A percentile compares a stretch with the other conserved stretches of the same genome.
Conservation (phyloP, 2,888 invertebrate genomes). For the Xanthorhoe designata region DNA sequence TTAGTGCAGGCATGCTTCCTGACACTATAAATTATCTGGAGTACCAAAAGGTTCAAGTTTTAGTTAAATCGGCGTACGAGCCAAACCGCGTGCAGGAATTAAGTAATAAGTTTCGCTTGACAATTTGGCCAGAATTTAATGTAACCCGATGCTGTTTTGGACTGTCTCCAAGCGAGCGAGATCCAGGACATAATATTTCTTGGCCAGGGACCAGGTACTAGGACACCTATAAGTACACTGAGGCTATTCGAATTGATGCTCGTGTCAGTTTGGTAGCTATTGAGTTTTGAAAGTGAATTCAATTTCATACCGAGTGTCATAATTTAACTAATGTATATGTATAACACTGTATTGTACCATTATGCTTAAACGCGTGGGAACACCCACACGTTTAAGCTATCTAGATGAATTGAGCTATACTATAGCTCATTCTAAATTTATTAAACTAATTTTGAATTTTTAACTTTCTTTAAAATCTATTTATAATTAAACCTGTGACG, state of each 20-base stretch:
- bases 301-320: too few species aligned
- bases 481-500: too few species aligned
- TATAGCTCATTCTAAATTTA: too few species aligned
- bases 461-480: too few species aligned
- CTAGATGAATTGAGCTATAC: too few species aligned
- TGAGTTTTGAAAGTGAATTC: too few species aligned
- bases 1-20: not conserved
- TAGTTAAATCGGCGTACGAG: not conserved
- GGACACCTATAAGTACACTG: not conserved
- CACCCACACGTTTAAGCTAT: too few species aligned
- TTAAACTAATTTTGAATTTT: too few species aligned
- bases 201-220: constrained; percentile 3
- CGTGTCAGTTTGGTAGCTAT: not conserved
- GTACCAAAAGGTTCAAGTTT: not conserved
- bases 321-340: too few species aligned
- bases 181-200: constrained; percentile 5
- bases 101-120: constrained; percentile 6
- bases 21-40: not conserved
- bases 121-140: constrained; percentile 3
- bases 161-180: constrained; percentile 2
- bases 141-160: constrained; percentile 13
- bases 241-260: not conserved
- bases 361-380: too few species aligned
- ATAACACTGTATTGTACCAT: too few species aligned
- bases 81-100: not conserved